These are phyloP conservation scores for Drosophila sp. DNA, from an alignment of 1,140 invertebrate species.

Conservation along the genomic window DNA sequence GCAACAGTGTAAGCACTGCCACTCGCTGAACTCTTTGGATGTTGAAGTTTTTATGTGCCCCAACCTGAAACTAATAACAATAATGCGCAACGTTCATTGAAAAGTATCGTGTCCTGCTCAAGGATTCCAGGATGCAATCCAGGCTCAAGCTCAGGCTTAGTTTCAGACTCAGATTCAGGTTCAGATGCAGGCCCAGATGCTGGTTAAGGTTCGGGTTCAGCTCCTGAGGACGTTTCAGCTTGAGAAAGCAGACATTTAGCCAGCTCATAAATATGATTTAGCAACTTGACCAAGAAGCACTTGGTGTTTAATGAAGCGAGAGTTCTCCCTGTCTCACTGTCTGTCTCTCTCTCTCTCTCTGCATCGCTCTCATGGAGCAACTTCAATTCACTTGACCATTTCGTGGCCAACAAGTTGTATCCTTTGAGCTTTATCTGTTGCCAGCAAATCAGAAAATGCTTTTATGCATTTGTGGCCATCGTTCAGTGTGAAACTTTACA, in stretches of 20 bases:
- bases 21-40: slow-evolving; percentile 34
- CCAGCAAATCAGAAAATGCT: slow-evolving; percentile 46
- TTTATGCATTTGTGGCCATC: slow-evolving; percentile 42
- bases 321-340: slow-evolving; percentile 30
- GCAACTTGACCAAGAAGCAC: slow-evolving; percentile 39
- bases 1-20: slow-evolving; percentile 61
- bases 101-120: slow-evolving; percentile 29
- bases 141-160: background rate
- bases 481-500: slow-evolving; percentile 45
- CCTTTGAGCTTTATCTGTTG: slow-evolving; percentile 50
- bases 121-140: slow-evolving; percentile 24
- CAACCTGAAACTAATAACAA: slow-evolving; percentile 78
- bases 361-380: background rate
- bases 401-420: slow-evolving; percentile 50
- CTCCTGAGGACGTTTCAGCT: slow-evolving; percentile 10
- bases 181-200: slow-evolving; percentile 5
- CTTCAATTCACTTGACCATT: slow-evolving; percentile 35
- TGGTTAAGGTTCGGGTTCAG: too few species aligned
- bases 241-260: slow-evolving; percentile 44
- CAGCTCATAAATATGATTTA: slow-evolving; percentile 72
- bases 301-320: slow-evolving; percentile 71
- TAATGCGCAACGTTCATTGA: slow-evolving; percentile 75
- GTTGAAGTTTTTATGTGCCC: slow-evolving; percentile 68
- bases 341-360: background rate
- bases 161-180: background rate